Evolutionary conservation across 1,140 invertebrate species (phyloP).

Genomic region (Caenorhabditis brenneri): DNA sequence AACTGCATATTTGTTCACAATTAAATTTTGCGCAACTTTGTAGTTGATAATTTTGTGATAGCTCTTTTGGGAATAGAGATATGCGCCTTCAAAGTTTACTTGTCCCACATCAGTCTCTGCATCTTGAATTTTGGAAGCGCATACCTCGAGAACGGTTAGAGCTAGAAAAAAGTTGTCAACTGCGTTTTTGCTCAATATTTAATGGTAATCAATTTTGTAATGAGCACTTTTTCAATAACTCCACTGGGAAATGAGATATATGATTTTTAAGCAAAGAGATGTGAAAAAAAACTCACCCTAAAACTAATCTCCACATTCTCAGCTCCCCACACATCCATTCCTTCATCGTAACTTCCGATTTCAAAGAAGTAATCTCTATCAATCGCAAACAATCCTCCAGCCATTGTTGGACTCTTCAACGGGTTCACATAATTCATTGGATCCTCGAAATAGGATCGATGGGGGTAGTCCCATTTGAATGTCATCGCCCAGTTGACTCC

Average conservation of each 20-base stretch:
- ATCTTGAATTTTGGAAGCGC: no score
- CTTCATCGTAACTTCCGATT: constrained; percentile 86
- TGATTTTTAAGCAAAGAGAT: no score
- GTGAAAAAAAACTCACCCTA: constrained; percentile 75
- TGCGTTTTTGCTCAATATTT: background rate
- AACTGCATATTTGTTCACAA: no score
- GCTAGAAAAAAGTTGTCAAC: background rate
- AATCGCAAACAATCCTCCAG: constrained; percentile 92
- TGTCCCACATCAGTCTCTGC: no score
- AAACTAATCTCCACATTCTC: constrained; percentile 92
- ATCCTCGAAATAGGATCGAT: constrained; percentile 87
- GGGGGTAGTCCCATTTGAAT: constrained; percentile 91
- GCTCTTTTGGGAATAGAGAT: background rate
- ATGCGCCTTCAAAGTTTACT: background rate
- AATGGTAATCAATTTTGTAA: background rate
- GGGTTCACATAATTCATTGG: constrained; percentile 86
- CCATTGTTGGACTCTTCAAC: constrained; percentile 89
- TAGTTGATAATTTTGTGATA: no score
- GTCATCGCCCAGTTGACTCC: constrained; percentile 88
- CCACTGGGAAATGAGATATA: background rate
- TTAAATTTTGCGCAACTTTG: no score
- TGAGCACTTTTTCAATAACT: background rate
- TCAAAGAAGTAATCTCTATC: constrained; percentile 87
- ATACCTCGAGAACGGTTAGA: background rate
- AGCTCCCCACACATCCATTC: constrained; percentile 78